A percentile compares a stretch with the other conserved stretches of the same genome.
These are phyloP conservation scores for Stramonita haemastoma DNA, from an alignment of 2,888 invertebrate species.

Conservation along the genomic window DNA sequence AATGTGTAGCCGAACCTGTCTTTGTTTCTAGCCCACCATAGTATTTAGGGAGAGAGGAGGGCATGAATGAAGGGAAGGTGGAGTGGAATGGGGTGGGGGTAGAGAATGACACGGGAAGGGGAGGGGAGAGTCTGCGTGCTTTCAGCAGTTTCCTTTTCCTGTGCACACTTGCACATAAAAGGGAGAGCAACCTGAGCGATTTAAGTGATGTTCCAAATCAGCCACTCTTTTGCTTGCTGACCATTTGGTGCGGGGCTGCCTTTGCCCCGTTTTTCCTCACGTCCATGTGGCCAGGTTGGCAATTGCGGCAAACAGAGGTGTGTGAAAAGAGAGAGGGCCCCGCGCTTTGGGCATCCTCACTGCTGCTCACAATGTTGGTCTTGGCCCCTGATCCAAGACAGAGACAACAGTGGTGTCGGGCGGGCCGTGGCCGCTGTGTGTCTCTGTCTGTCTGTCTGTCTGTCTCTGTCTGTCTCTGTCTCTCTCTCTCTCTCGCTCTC, in stretches of 20 bases:
- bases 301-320: background rate
- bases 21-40: too few relatives aligned
- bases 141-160: background rate
- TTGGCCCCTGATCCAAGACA: background rate
- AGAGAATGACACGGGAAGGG: too few relatives aligned
- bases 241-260: background rate
- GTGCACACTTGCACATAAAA: background rate
- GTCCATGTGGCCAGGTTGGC: background rate
- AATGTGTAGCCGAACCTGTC: too few relatives aligned
- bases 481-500: too few relatives aligned
- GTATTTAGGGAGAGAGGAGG: too few relatives aligned
- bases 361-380: background rate
- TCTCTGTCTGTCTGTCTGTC: too few relatives aligned
- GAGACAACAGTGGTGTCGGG: too few relatives aligned
- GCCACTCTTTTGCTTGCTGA: background rate
- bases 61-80: too few relatives aligned
- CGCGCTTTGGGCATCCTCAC: background rate
- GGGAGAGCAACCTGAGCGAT: background rate
- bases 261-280: background rate
- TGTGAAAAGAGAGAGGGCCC: background rate
- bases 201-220: background rate
- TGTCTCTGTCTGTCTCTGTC: too few relatives aligned
- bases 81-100: too few relatives aligned
- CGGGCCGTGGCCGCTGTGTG: too few relatives aligned
- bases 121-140: too few relatives aligned